These are phyloP conservation scores for Psophia crepitans DNA, from an alignment of 2,113 vertebrate genomes.

Conservation along the genomic window DNA sequence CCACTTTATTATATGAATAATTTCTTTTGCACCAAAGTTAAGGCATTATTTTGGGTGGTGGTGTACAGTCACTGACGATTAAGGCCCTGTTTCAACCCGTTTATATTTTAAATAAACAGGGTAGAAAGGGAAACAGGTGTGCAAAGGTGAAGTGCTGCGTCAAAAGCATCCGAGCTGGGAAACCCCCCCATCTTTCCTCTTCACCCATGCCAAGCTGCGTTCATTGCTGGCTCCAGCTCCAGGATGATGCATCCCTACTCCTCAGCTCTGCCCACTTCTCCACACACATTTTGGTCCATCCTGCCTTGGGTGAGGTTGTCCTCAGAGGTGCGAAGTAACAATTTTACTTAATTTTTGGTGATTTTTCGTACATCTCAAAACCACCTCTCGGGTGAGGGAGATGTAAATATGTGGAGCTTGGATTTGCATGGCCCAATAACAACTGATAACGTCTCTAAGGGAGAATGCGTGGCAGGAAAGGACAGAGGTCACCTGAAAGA, in stretches of 20 bases:
- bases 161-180: background rate
- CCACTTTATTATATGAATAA: background rate
- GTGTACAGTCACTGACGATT: background rate
- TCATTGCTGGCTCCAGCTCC: background rate
- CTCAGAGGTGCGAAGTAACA: background rate
- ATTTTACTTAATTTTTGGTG: background rate
- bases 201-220: fast-evolving
- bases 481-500: background rate
- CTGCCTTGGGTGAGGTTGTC: background rate
- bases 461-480: background rate
- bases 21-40: background rate
- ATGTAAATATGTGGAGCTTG: background rate
- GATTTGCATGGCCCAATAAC: background rate
- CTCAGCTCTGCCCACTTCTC: background rate
- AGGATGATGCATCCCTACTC: background rate
- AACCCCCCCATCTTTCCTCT: background rate
- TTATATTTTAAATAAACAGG: background rate
- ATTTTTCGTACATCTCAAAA: background rate
- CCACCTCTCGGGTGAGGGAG: background rate
- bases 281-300: fast-evolving
- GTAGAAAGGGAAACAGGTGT: background rate
- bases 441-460: background rate
- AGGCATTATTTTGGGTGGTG: background rate
- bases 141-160: fast-evolving
- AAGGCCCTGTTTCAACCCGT: background rate